Percentiles rank a stretch among this genome's conserved stretches.
Evolutionary conservation across 35 echinoderm and acorn worm species (phyloP).

Genomic region (Ptychodera flava): DNA sequence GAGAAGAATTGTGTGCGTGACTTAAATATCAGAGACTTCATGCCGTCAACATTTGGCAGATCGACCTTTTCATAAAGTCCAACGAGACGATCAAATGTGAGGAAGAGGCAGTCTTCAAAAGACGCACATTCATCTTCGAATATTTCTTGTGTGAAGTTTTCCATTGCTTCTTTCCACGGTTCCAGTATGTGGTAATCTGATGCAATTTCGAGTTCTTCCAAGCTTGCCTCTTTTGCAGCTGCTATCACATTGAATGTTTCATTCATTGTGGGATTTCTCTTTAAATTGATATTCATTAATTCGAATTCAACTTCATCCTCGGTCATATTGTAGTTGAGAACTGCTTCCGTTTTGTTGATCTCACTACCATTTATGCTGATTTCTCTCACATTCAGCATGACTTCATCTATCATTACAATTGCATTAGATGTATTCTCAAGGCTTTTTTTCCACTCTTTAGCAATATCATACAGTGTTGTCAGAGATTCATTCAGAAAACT

Average conservation of each 20-base stretch:
- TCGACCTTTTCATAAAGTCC: not conserved
- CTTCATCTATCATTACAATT: not conserved
- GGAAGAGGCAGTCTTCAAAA: not conserved
- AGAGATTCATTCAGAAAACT: not conserved
- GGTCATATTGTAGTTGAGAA: not conserved
- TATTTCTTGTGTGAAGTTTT: not conserved
- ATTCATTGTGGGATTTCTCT: not conserved
- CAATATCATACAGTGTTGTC: not conserved
- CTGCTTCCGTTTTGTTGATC: not conserved
- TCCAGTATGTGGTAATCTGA: not conserved
- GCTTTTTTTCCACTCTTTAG: not conserved
- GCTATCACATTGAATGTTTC: not conserved
- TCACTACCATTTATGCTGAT: not conserved
- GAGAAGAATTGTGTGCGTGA: not conserved
- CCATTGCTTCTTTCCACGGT: not conserved
- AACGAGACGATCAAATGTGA: not conserved
- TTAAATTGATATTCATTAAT: not conserved
- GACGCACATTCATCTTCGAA: not conserved
- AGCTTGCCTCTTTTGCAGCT: not conserved
- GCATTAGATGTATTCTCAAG: not conserved
- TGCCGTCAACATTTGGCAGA: not conserved
- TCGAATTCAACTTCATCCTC: not conserved
- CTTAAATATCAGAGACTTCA: not conserved
- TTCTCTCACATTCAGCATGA: not conserved
- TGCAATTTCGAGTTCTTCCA: not conserved